Percentiles rank a stretch among this genome's conserved stretches.
Conservation (phyloP, 1,140 invertebrate species). For the Drosophila albomicans region DNA sequence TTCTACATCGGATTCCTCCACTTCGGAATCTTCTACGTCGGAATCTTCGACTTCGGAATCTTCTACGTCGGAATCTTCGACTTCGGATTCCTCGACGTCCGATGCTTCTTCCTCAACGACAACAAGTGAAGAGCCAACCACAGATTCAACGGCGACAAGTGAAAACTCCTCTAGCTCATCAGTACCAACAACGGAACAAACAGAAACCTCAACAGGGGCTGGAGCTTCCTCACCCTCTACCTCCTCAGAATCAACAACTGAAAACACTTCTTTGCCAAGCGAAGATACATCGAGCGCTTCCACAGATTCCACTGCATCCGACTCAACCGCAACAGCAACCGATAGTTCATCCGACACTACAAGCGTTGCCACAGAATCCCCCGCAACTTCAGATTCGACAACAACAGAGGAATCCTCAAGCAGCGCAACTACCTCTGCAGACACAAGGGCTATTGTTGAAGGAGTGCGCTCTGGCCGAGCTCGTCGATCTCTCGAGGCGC, state of each 20-base stretch:
- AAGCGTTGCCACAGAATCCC: background rate
- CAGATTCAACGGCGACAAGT: too few relatives aligned
- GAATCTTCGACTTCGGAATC: too few relatives aligned
- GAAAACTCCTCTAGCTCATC: background rate
- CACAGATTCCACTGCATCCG: background rate
- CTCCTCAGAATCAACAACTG: background rate
- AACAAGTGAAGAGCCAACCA: background rate
- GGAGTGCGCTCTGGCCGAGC: conserved; percentile 18
- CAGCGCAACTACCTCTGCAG: background rate
- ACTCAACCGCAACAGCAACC: background rate
- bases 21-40: too few relatives aligned
- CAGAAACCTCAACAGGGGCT: conserved; percentile 12
- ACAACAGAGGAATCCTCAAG: background rate
- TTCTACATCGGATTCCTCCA: too few relatives aligned
- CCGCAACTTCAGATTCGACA: conserved; percentile 1
- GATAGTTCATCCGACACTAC: background rate
- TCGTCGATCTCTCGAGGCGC: conserved; percentile 48
- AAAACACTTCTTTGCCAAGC: background rate
- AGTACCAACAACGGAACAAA: conserved; percentile 1
- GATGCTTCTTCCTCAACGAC: too few relatives aligned
- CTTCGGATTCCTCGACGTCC: background rate
- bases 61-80: too few relatives aligned
- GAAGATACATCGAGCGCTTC: background rate
- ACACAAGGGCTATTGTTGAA: background rate
- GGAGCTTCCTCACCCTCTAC: background rate